phyloP scores from a whole-genome alignment of 2,888 invertebrate species.

The Exephanes ischioxanthus region DNA sequence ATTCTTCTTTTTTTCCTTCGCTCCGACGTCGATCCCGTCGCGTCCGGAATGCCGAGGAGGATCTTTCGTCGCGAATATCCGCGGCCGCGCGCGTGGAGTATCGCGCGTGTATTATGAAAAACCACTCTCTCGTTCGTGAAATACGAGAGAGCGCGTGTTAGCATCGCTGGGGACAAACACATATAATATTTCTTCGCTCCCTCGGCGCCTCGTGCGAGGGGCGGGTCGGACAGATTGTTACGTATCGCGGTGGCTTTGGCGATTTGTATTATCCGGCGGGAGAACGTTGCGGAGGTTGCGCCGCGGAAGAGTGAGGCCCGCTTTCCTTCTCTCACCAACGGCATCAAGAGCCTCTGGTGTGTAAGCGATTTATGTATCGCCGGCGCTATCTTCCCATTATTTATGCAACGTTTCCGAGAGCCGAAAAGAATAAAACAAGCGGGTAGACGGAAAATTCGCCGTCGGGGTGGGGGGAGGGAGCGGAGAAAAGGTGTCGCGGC shows the following conservation, averaged over 20 bases:
- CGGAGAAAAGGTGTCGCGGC: slow-evolving; percentile 9
- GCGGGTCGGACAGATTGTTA: slow-evolving; percentile 51
- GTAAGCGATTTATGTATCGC: slow-evolving; percentile 53
- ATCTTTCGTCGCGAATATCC: slow-evolving; percentile 11
- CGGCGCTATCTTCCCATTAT: slow-evolving; percentile 42
- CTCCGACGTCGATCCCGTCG: slow-evolving; percentile 50
- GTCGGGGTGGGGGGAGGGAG: background rate
- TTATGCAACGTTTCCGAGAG: slow-evolving; percentile 39
- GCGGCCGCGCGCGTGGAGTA: slow-evolving; percentile 1
- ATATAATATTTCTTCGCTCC: slow-evolving; percentile 55
- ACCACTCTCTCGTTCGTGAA: slow-evolving; percentile 27
- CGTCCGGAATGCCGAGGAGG: background rate
- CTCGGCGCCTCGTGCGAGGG: slow-evolving; percentile 20
- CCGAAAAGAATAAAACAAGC: slow-evolving; percentile 21
- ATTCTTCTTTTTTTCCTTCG: background rate
- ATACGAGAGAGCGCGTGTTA: slow-evolving; percentile 25
- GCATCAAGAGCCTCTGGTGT: slow-evolving; percentile 19
- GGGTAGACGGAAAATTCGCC: slow-evolving; percentile 11
- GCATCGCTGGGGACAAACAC: slow-evolving; percentile 42
- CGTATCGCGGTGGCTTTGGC: slow-evolving; percentile 54
- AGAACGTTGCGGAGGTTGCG: background rate
- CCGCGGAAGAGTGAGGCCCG: background rate
- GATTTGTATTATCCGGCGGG: slow-evolving; percentile 58
- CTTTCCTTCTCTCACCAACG: slow-evolving; percentile 25
- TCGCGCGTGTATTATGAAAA: slow-evolving; percentile 50